These are phyloP conservation scores for Andrena minutula DNA, from an alignment of 2,888 invertebrate genomes.

Conservation along the genomic window DNA sequence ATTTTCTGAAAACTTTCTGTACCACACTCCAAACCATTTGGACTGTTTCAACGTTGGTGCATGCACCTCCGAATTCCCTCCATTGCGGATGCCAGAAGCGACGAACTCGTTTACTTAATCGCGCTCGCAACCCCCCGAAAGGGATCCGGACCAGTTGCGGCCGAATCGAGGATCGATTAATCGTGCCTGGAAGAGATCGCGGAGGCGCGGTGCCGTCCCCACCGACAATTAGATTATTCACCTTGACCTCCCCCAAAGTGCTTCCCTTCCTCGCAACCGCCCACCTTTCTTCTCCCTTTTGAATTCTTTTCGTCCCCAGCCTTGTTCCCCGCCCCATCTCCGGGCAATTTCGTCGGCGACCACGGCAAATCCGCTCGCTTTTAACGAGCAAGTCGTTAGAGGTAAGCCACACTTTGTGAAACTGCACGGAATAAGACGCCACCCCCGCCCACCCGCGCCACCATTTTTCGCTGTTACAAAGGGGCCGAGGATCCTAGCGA, in stretches of 20 bases:
- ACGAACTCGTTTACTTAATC: constrained; percentile 12
- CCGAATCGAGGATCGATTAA: constrained; percentile 18
- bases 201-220: not conserved
- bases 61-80: not conserved
- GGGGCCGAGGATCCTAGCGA: constrained; percentile 9
- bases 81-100: not conserved
- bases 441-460: not conserved
- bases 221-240: constrained; percentile 44
- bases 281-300: constrained; percentile 3
- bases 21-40: too few species aligned
- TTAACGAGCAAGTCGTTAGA: constrained; percentile 65
- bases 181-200: constrained; percentile 9
- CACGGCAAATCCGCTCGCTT: constrained; percentile 47
- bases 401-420: constrained; percentile 59
- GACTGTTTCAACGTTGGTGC: too few species aligned
- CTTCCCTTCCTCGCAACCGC: not conserved
- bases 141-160: constrained; percentile 16
- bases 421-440: constrained; percentile 53
- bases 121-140: constrained; percentile 6
- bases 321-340: constrained; percentile 33
- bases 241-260: constrained; percentile 54
- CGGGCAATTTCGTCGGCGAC: constrained; percentile 41
- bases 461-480: not conserved
- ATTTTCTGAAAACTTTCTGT: too few species aligned
- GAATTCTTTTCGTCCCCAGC: constrained; percentile 31